Percentiles rank a stretch among this genome's conserved stretches.
Conservation (phyloP, 2,797 vertebrate species). For the Alauda arvensis region DNA sequence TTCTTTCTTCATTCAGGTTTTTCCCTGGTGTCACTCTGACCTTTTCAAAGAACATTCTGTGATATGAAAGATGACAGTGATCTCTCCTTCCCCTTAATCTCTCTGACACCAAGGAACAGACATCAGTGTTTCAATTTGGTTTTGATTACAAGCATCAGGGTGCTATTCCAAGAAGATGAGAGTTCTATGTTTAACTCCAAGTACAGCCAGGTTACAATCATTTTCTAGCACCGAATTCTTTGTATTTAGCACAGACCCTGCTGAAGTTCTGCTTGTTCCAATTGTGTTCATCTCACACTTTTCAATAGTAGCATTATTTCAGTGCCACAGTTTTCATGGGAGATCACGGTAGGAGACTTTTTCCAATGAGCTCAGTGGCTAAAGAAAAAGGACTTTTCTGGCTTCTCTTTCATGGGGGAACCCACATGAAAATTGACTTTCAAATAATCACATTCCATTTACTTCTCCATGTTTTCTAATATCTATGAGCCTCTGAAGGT, state of each 20-base stretch:
- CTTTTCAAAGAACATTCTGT: constrained; percentile 24
- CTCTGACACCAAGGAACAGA: neutral
- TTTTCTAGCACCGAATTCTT: neutral
- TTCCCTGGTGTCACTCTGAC: constrained; percentile 4
- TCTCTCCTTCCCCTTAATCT: constrained; percentile 14
- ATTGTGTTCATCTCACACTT: neutral
- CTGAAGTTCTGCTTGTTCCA: neutral
- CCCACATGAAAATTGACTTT: neutral
- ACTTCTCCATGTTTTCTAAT: neutral
- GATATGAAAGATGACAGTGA: constrained; percentile 8
- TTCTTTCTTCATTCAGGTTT: neutral
- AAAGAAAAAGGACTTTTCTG: neutral
- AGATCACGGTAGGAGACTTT: neutral
- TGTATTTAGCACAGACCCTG: neutral
- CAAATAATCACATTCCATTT: neutral
- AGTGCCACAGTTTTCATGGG: neutral
- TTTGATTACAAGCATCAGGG: constrained; percentile 15
- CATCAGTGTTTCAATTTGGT: neutral
- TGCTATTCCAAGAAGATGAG: neutral
- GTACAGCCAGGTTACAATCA: neutral
- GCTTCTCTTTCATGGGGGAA: neutral
- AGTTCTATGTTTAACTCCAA: neutral
- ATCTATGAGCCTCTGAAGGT: neutral
- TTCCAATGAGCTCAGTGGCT: neutral
- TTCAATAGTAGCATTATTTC: neutral